Evolutionary conservation across 2,113 vertebrate genomes (phyloP).

Genomic region (Leuciscus idus): DNA sequence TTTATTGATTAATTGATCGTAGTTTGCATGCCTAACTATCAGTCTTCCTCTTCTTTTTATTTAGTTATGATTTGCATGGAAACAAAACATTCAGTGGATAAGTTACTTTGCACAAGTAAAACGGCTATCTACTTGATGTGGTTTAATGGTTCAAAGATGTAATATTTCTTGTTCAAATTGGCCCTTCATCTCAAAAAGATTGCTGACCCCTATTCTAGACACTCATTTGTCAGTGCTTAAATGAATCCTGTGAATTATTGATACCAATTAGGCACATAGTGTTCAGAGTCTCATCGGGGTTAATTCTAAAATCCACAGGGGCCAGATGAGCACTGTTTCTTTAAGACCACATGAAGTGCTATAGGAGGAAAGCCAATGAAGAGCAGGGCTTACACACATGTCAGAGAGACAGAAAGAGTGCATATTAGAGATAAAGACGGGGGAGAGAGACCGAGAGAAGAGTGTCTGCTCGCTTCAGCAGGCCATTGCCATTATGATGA

Average conservation of each 20-base stretch:
- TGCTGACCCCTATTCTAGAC: constrained; percentile 43
- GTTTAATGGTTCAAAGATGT: neutral
- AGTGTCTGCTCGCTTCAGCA: constrained; percentile 20
- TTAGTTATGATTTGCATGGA: neutral
- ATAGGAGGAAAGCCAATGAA: constrained; percentile 60
- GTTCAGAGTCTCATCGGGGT: constrained; percentile 52
- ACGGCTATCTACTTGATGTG: neutral
- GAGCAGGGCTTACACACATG: constrained; percentile 49
- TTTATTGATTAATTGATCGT: neutral
- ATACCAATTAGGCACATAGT: constrained; percentile 68
- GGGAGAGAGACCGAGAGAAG: neutral
- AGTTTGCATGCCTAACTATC: neutral
- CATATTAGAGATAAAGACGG: neutral
- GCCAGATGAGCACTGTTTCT: constrained; percentile 53
- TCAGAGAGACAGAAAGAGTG: constrained; percentile 56
- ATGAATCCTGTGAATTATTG: constrained; percentile 71
- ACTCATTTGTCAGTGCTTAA: constrained; percentile 56
- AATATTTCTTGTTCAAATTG: constrained; percentile 46
- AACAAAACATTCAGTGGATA: neutral
- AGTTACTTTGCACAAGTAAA: neutral
- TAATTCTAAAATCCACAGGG: neutral
- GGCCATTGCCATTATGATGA: constrained; percentile 63
- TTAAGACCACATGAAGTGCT: constrained; percentile 61
- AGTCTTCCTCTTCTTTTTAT: neutral
- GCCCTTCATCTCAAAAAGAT: constrained; percentile 50